Conservation (phyloP, 2,888 invertebrate genomes). For the Sphaerophoria rueppellii region DNA sequence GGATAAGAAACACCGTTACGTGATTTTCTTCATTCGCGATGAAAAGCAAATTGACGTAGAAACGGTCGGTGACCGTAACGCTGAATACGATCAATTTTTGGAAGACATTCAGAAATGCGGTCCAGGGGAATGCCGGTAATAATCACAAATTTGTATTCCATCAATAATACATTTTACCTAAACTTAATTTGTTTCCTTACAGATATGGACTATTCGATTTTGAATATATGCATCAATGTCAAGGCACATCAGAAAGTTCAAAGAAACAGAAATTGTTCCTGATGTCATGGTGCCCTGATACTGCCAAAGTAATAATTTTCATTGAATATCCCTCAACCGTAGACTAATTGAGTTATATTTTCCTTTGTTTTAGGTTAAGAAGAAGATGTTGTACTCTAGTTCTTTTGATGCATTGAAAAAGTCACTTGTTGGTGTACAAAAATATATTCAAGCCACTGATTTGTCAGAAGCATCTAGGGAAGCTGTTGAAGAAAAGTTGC, state of each 20-base stretch:
- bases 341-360: conserved; percentile 7
- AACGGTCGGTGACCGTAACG: conserved; percentile 93
- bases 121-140: conserved; percentile 94
- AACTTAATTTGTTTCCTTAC: conserved; percentile 51
- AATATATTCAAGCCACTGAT: conserved; percentile 98
- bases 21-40: conserved; percentile 97
- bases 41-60: conserved; percentile 98
- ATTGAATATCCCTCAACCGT: background rate
- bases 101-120: conserved; percentile 95
- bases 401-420: conserved; percentile 99
- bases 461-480: conserved; percentile 96
- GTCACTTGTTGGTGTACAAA: conserved; percentile 97
- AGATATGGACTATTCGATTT: conserved; percentile 98
- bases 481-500: conserved; percentile 96
- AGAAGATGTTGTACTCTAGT: conserved; percentile 95
- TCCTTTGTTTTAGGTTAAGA: conserved; percentile 84
- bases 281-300: conserved; percentile 99
- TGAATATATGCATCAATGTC: conserved; percentile 98
- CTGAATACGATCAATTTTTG: conserved; percentile 96
- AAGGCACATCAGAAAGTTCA: conserved; percentile 97
- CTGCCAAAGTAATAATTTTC: conserved; percentile 88
- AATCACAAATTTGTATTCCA: conserved; percentile 4
- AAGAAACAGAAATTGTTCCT: conserved; percentile 99
- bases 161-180: background rate
- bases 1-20: conserved; percentile 98